Percentiles rank a stretch among this genome's conserved stretches.
Conservation (phyloP, 2,113 vertebrate species). For the Todiramphus chloris region DNA sequence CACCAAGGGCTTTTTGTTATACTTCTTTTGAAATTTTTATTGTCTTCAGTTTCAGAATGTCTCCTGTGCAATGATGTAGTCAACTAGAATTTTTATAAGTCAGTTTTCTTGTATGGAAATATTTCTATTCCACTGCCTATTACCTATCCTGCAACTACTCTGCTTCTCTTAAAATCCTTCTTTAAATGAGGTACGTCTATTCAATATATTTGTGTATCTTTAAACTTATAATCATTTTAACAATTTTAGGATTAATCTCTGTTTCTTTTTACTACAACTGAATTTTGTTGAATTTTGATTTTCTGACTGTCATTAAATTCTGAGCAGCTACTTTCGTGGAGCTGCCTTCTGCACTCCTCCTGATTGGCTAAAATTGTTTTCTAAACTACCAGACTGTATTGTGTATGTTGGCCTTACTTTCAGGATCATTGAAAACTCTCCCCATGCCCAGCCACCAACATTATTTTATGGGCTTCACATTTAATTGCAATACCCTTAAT, state of each 20-base stretch:
- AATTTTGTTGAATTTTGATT: neutral
- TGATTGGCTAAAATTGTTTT: neutral
- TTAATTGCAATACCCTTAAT: neutral
- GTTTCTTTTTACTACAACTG: neutral
- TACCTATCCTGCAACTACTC: neutral
- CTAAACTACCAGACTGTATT: neutral
- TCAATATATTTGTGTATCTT: neutral
- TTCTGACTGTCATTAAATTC: neutral
- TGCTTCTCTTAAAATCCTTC: neutral
- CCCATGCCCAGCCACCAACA: fast-evolving
- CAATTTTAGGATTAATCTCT: neutral
- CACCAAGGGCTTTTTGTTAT: neutral
- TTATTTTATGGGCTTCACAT: neutral
- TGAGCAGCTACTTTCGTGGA: neutral
- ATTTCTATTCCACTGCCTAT: neutral
- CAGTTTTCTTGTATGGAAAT: neutral
- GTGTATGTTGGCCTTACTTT: neutral
- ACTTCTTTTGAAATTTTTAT: neutral
- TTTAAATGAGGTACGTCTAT: neutral
- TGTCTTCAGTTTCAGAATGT: neutral
- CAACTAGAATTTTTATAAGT: neutral
- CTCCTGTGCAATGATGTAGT: neutral
- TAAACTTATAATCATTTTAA: neutral
- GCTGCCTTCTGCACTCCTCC: neutral
- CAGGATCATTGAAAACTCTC: neutral